These are phyloP conservation scores for Drosophila formosana DNA, from an alignment of 2,888 invertebrate genomes.

Conservation along the genomic window DNA sequence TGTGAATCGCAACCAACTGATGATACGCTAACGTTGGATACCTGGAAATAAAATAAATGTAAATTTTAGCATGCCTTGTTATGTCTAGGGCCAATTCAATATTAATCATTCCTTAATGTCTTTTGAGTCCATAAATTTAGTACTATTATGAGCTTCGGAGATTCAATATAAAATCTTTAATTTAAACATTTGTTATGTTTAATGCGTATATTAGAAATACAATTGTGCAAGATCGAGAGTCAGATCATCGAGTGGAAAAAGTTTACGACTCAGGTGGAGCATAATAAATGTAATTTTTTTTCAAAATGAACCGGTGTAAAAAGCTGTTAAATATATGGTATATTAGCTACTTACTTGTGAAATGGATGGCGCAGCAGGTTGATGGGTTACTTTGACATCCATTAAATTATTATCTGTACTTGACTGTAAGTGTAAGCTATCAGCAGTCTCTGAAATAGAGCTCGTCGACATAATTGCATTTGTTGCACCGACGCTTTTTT, in stretches of 20 bases:
- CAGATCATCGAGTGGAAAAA: too few relatives aligned
- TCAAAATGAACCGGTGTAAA: too few relatives aligned
- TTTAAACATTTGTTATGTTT: too few relatives aligned
- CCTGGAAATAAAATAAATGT: slow-evolving; percentile 26
- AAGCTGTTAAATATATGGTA: too few relatives aligned
- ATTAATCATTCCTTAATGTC: neutral
- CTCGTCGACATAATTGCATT: slow-evolving; percentile 18
- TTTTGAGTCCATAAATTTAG: neutral
- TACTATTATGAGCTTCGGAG: too few relatives aligned
- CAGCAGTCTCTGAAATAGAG: slow-evolving; percentile 10
- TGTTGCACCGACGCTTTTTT: slow-evolving; percentile 20
- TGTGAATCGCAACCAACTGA: slow-evolving; percentile 52
- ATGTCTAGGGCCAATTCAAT: neutral
- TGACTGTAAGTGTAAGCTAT: slow-evolving; percentile 18
- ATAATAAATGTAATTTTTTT: too few relatives aligned
- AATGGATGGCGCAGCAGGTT: slow-evolving; percentile 14
- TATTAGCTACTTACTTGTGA: slow-evolving; percentile 46
- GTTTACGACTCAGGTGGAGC: too few relatives aligned
- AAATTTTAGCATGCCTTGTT: neutral
- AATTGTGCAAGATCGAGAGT: too few relatives aligned
- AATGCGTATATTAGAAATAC: too few relatives aligned
- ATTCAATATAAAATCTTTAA: neutral
- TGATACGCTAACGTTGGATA: slow-evolving; percentile 42
- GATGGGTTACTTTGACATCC: slow-evolving; percentile 26
- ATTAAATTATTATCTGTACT: slow-evolving; percentile 45